Evolutionary conservation across 2,888 invertebrate genomes (phyloP).

Genomic region (Allygus modestus): DNA sequence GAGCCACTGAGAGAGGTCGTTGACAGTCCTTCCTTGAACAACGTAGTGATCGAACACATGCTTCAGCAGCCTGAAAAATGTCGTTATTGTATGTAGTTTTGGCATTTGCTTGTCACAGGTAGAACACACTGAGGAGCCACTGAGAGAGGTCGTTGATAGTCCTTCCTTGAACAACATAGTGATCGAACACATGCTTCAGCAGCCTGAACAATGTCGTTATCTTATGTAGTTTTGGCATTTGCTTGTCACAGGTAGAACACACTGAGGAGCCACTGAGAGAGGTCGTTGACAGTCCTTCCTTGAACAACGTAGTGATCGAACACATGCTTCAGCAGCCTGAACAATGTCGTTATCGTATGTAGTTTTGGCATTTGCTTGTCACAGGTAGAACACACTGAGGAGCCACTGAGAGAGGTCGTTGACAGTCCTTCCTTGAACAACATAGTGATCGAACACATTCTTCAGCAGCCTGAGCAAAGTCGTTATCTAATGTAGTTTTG

Average conservation of each 20-base stretch:
- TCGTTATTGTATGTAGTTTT: too few relatives aligned
- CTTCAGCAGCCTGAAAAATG: constrained; percentile 86
- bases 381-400: too few relatives aligned
- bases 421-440: too few relatives aligned
- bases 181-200: constrained; percentile 88
- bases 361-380: too few relatives aligned
- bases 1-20: constrained; percentile 1
- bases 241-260: constrained; percentile 48
- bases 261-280: constrained; percentile 26
- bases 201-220: too few relatives aligned
- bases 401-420: too few relatives aligned
- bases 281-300: constrained; percentile 68
- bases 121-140: constrained; percentile 36
- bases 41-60: constrained; percentile 90
- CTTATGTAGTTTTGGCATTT: too few relatives aligned
- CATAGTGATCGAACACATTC: too few relatives aligned
- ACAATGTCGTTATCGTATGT: too few relatives aligned
- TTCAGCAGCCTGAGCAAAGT: too few relatives aligned
- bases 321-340: constrained; percentile 90
- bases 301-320: constrained; percentile 86
- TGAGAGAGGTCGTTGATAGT: constrained; percentile 30
- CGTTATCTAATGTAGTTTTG: too few relatives aligned
- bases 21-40: constrained; percentile 76
- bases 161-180: constrained; percentile 82
- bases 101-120: too few relatives aligned